Evolutionary conservation across 2,888 invertebrate species (phyloP).

Genomic region (Cetonia aurata): DNA sequence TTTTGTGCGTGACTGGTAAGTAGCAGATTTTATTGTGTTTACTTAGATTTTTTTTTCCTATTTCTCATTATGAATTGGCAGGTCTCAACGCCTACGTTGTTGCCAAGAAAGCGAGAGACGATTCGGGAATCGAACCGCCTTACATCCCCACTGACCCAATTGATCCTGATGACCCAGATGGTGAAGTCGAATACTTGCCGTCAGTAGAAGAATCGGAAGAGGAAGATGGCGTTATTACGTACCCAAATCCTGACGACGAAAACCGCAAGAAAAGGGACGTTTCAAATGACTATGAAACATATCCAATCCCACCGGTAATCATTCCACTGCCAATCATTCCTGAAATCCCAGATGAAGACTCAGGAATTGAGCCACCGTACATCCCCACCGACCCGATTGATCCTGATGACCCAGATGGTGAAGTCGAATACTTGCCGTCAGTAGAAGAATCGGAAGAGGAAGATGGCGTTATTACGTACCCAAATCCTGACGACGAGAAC

Average conservation of each 20-base stretch:
- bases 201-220: not conserved
- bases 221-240: not conserved
- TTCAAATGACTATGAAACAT: too few relatives aligned
- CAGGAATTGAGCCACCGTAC: not conserved
- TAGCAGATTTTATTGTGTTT: not conserved
- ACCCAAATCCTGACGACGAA: too few relatives aligned
- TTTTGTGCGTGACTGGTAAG: not conserved
- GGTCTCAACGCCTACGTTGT: conserved; percentile 2
- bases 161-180: not conserved
- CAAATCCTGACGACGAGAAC: too few relatives aligned
- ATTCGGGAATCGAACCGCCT: not conserved
- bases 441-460: not conserved
- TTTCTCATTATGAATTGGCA: not conserved
- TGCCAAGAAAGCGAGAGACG: not conserved
- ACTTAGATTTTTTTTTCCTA: not conserved
- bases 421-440: conserved; percentile 3
- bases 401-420: not conserved
- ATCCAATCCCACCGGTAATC: too few relatives aligned
- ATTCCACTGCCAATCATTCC: too few relatives aligned
- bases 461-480: too few relatives aligned
- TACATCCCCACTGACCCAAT: not conserved
- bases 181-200: conserved; percentile 1
- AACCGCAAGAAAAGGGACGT: too few relatives aligned
- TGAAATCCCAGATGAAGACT: too few relatives aligned
- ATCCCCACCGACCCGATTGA: not conserved